Base-by-base conservation (phyloP, 1,140 invertebrate genomes). In the Diachasma alloeum region DNA sequence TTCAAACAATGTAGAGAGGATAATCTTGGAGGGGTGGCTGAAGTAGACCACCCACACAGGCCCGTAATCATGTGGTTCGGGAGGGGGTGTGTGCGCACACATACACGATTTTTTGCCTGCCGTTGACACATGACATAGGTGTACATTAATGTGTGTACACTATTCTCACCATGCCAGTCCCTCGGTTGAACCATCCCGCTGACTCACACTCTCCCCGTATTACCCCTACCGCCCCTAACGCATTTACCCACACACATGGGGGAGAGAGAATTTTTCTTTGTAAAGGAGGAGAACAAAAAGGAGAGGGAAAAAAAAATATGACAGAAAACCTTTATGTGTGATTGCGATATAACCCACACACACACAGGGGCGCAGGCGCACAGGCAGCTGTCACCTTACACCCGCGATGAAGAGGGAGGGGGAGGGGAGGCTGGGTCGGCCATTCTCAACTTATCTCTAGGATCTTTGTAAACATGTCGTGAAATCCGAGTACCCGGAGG, bases 401-500 rank as follows among this genome's bases (percentile, higher is more conserved):
- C 88, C 88, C 82, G n/a, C 4, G 22, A 26, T 2, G 36, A n/a
- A 68, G 86, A 84, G 78, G 22, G 44, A n/a, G 10, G 81, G 85
- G 84, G 82, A 83, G 85, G 86, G 83, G 84, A 82, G 83, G 81
- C 83, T 84, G 83, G 83, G 83, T 82, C 86, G 85, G 87, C 88
- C 88, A 89, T 89, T 90, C 88, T 88, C 87, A 90, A 90, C 88
- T 89, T 90, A 90, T 90, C 88, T 90, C 87, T 87, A 87, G 87
- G 88, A 89, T 90, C 88, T 88, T 90, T 89, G 88, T 90, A 90
- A 90, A 90, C 88, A 90, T 88, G 88, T 89, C 88, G 88, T 90
- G 88, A 90, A 90, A 90, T 89, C 86, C 86, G 88, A 90, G 88
- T 90, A 88, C 87, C 85, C 84, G 76, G 79, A 17, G 48, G 17